Percentiles rank a stretch among this genome's conserved stretches.
Evolutionary conservation across 2,113 vertebrate species (phyloP).

Genomic region (Oryzias javanicus): DNA sequence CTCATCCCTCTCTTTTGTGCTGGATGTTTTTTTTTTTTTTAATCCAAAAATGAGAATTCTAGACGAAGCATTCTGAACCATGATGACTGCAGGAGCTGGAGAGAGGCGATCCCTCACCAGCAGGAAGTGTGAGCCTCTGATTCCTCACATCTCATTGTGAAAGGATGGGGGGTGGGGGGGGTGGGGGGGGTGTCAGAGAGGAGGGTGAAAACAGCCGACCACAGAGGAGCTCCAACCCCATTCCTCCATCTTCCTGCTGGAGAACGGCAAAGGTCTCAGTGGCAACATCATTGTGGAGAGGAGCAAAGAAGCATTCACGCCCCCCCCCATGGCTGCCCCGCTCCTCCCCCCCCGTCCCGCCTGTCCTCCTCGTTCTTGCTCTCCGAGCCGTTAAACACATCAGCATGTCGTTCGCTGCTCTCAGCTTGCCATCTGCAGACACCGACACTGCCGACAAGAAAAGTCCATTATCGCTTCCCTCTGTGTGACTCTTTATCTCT

Average conservation of each 20-base stretch:
- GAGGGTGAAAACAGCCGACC: conserved; percentile 3
- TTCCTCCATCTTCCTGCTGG: conserved; percentile 72
- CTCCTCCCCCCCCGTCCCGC: neutral
- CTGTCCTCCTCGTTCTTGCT: conserved; percentile 23
- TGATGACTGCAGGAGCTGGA: neutral
- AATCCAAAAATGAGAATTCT: no score
- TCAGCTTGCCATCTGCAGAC: conserved; percentile 51
- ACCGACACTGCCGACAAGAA: conserved; percentile 69
- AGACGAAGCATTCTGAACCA: no score
- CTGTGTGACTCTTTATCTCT: conserved; percentile 62
- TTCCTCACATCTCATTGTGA: conserved; percentile 26
- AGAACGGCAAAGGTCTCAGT: conserved; percentile 45
- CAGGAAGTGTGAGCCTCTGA: conserved; percentile 10
- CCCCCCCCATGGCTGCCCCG: conserved; percentile 16
- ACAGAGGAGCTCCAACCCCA: conserved; percentile 51
- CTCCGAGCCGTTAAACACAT: conserved; percentile 67
- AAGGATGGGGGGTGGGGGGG: conserved; percentile 14
- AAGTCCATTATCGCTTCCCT: conserved; percentile 75
- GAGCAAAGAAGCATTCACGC: conserved; percentile 65
- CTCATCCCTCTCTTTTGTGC: no score
- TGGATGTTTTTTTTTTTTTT: no score
- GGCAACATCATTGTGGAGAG: conserved; percentile 65
- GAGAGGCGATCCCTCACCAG: neutral
- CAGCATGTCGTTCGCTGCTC: conserved; percentile 70
- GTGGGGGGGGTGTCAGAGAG: conserved; percentile 9